Evolutionary conservation across 2,113 vertebrate genomes (phyloP), one percentile per base, ranked within the genome.

Genomic region (Leiothrix lutea): DNA sequence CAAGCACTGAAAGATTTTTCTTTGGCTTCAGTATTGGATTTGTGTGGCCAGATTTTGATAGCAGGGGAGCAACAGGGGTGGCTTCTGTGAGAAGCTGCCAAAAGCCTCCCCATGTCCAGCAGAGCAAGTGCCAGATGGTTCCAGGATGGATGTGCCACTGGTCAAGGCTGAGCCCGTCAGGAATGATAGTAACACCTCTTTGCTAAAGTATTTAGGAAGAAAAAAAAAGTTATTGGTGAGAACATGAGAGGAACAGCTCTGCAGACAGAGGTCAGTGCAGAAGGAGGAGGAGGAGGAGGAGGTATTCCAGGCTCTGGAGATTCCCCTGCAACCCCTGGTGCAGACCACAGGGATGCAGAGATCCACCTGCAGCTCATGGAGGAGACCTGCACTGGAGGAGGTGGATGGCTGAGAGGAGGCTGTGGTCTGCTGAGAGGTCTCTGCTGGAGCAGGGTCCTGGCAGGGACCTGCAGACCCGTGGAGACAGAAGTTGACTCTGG

Each of bases 371-470:
- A 58, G 61, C 44, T 5, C 31, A 1, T 31, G 53, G 25, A 44
- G 36, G 24, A 57, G 42, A 23, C 9, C 22, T 33, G 19, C 7
- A 4, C 21, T 8, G 11, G 66, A 44, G 31, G 4, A 58, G 25
- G 13, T 5, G 36, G 9, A 6, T 22, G 25, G 3, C 1, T 67
- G 61, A 50, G 17, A 75, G 11, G 25, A 14, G 31, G 7, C 8
- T 58, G 61, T 58, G 51, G 14, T 0, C 35, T 0, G 0, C 6
- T 9, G 5, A 35, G 44, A 57, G 3, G 16, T 2, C 16, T 4
- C 15, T 25, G 29, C n/a, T 35, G 51, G 16, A 57, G 4, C 10
- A 50, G 29, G 29, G 0, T 50, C 17, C 18, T 19, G 83, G 44
- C 13, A 67, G 44, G 21, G 21, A 58, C 16, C 61, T 50, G 21